Percentiles rank a stretch among this genome's conserved stretches.
Evolutionary conservation across 2,113 vertebrate species (phyloP).

Genomic region (Pangasianodon hypophthalmus): DNA sequence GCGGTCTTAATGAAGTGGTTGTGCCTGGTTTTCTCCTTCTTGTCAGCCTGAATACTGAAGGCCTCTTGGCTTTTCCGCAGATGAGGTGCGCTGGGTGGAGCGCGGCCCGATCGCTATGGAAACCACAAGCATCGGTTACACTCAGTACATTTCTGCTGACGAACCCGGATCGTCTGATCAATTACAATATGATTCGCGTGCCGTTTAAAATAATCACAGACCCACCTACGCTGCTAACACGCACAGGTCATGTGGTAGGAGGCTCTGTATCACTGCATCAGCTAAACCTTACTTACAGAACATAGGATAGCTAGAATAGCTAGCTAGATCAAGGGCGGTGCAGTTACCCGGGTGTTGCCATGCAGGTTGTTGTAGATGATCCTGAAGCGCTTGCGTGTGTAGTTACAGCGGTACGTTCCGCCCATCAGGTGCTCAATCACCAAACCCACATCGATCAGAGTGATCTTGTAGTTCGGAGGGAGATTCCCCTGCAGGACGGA

Average conservation of each 20-base stretch:
- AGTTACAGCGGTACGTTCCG: slow-evolving; percentile 96
- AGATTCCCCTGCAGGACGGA: slow-evolving; percentile 84
- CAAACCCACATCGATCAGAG: slow-evolving; percentile 93
- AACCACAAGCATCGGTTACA: slow-evolving; percentile 22
- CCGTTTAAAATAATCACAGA: background rate
- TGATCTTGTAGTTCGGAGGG: slow-evolving; percentile 96
- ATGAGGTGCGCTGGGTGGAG: slow-evolving; percentile 81
- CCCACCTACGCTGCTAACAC: background rate
- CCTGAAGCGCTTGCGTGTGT: slow-evolving; percentile 93
- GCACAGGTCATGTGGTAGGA: background rate
- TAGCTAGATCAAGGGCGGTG: background rate
- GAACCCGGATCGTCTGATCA: background rate
- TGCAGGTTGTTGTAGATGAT: slow-evolving; percentile 97
- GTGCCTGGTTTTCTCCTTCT: slow-evolving; percentile 96
- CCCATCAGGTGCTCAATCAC: slow-evolving; percentile 98
- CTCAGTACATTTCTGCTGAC: background rate
- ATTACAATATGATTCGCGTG: background rate
- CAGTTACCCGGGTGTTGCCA: slow-evolving; percentile 86
- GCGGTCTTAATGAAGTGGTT: slow-evolving; percentile 99
- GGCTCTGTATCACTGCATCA: background rate
- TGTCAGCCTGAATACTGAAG: slow-evolving; percentile 94
- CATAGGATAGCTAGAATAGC: too few relatives aligned
- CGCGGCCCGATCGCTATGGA: slow-evolving; percentile 86
- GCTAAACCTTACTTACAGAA: background rate
- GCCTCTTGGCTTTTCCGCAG: slow-evolving; percentile 89